Evolutionary conservation across 2,888 invertebrate species (phyloP), one percentile per base, ranked within the genome.

Genomic region (Drosophila mayaguana): DNA sequence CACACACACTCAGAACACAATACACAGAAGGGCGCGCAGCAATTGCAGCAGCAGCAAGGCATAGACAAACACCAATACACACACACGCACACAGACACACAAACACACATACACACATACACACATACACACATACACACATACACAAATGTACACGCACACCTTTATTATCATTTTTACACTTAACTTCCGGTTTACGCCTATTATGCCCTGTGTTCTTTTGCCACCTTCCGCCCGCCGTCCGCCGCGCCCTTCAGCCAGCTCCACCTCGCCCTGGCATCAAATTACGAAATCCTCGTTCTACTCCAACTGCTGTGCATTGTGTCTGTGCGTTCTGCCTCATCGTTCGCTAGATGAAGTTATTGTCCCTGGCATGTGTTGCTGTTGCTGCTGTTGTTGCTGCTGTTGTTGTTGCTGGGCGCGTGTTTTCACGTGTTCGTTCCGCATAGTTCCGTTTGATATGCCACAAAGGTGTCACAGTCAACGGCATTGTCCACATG

Each of bases 111-210:
- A 62, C 40, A 63, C 32, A 62, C 46, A 60, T 38, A 63, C 48
- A 57, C 62, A 67, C 75, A 57, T 65, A 80, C 87, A 87, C 88
- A 65, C 25, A 25, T 40, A 32, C 38, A 63, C 70, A 75, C 72
- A 66, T 50, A 62, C 40, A 63, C 32, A 62, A 46, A 60, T 38
- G 61, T 48, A 57, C 62, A 67, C 75, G 60, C 67, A 80, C 87
- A 87, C 88, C 86, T 89, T 88, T 88, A 88, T 88, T 89, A 88
- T 88, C 85, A 89, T 89, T 88, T 89, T 89, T 88, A 89, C 90
- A 88, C 86, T 86, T 88, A 87, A 88, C 88, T 88, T 89, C 88
- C 88, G 88, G 88, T 86, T 89, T 85, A 81, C 88, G 89, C 84
- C 89, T 86, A 88, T 88, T 88, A 88, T 79, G 79, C 72, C 73